Evolutionary conservation across 1,140 invertebrate species (phyloP).

Genomic region (Bombus soroeensis): DNA sequence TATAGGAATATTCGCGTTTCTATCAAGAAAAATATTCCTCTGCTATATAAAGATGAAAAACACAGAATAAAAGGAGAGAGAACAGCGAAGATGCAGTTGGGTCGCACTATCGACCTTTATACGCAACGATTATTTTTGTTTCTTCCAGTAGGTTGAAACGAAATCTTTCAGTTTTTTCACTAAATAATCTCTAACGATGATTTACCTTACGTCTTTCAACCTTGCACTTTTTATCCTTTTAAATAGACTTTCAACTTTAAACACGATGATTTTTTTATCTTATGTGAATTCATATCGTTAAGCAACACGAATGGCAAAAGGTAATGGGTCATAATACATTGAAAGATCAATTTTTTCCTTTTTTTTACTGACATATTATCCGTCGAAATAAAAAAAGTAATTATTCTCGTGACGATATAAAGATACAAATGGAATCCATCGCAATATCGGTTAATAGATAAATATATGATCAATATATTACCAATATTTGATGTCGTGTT

Average conservation of each 20-base stretch:
- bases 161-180: neutral
- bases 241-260: fast-evolving
- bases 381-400: neutral
- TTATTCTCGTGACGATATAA: neutral
- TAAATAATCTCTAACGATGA: neutral
- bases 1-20: conserved; percentile 5
- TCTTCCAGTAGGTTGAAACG: neutral
- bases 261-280: neutral
- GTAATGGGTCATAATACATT: too few species aligned
- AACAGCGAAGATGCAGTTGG: neutral
- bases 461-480: neutral
- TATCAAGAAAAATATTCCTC: conserved; percentile 7
- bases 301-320: too few species aligned
- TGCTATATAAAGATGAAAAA: neutral
- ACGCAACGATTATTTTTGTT: neutral
- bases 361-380: too few species aligned
- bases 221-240: neutral
- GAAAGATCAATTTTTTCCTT: neutral
- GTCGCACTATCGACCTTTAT: neutral
- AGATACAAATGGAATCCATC: neutral
- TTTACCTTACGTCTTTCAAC: neutral
- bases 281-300: too few species aligned
- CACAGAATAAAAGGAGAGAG: too few species aligned
- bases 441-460: neutral
- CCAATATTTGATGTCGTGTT: neutral